Base-by-base conservation (phyloP, 2,797 vertebrate species). In the Leptoclinus maculatus region DNA sequence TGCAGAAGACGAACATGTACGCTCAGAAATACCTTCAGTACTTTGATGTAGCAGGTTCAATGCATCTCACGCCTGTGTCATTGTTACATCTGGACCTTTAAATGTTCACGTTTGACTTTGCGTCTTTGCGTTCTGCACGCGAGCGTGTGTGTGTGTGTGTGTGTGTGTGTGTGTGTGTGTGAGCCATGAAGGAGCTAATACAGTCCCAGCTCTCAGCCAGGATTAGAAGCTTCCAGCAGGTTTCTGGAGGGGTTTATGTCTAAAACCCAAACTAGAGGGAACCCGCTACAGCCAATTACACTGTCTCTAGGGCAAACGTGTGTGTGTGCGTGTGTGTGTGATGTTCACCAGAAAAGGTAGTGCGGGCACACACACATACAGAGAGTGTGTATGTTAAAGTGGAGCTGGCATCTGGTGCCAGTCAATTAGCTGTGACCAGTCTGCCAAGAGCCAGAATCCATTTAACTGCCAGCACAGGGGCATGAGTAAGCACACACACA, bases 201-300 rank as follows among this genome's bases (percentile, higher is more conserved):
- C 79, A 76, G 85, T 85, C 87, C 83, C 83, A 77, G 86, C 85
- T 89, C 92, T 90, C 84, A 87, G 87, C 77, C 79, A 88, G 90
- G 89, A 91, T 93, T 91, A 93, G 89, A 84, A 84, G 86, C 87
- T 88, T 91, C 87, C 85, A 86, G 79, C 82, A 86, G 90, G 88
- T 85, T 92, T 93, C 86, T 91, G 83, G 85, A 91, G 90, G 91
- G 90, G 79, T 90, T 93, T 88, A 87, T 89, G 80, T 87, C 87
- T 87, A 89, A 91, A 91, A 91, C 75, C 85, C 77, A 88, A 92
- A 90, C 88, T 89, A 90, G 85, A 89, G 87, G 71, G 87, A 89
- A 90, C 82, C 87, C 83, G 85, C 82, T 88, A 90, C 87, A 88
- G 87, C 92, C 89, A 94, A 93, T 92, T 94, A 93, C 92, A 88